Evolutionary conservation across 1,140 invertebrate genomes (phyloP).

Genomic region (Sarcophaga peregrina): DNA sequence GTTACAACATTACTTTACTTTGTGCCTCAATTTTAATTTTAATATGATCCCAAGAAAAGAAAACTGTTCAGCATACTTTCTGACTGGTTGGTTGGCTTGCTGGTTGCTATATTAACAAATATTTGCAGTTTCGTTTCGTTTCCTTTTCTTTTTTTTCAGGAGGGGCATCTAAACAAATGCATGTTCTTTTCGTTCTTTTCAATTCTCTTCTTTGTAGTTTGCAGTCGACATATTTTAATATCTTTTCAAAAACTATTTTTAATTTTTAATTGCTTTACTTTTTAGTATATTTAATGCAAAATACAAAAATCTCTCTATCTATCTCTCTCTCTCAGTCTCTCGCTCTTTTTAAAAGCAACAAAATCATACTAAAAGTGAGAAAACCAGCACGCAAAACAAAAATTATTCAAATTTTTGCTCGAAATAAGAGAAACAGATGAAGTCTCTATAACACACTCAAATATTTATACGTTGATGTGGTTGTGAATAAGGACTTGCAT

Average conservation of each 20-base stretch:
- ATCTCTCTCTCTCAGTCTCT: not conserved
- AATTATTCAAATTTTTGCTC: conserved; percentile 16
- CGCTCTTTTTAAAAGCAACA: not conserved
- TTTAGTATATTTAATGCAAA: not conserved
- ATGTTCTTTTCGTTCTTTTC: not conserved
- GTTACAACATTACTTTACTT: no score
- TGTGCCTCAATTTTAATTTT: no score
- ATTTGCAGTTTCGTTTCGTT: not conserved
- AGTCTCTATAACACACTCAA: not conserved
- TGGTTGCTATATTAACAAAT: not conserved
- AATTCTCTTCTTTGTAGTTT: not conserved
- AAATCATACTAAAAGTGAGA: not conserved
- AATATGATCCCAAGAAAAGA: no score
- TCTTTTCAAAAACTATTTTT: not conserved
- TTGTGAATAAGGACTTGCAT: not conserved
- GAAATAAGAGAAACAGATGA: not conserved
- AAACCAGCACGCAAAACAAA: not conserved
- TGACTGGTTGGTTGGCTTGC: not conserved
- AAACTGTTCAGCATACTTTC: not conserved
- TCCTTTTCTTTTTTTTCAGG: not conserved
- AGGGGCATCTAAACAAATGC: not conserved
- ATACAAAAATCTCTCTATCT: not conserved
- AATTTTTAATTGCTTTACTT: conserved; percentile 22
- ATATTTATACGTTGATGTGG: not conserved
- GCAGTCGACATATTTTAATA: not conserved